These are phyloP conservation scores for Albula goreensis DNA, from an alignment of 2,113 vertebrate species.

Conservation along the genomic window DNA sequence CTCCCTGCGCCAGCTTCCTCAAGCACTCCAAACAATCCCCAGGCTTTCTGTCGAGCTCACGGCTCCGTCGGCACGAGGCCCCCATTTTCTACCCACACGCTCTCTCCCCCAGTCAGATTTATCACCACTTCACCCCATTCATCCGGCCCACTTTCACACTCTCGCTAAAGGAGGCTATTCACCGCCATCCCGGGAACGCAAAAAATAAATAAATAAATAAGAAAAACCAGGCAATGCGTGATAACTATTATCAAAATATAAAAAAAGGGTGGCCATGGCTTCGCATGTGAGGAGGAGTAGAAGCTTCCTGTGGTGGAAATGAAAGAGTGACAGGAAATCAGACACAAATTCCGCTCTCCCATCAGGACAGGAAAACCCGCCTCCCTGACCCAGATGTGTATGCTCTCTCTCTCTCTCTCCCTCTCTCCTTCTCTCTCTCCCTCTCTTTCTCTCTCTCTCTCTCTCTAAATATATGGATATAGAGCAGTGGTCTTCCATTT, in stretches of 20 bases:
- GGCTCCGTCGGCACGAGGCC: neutral
- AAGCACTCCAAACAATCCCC: too few species aligned
- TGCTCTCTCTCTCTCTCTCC: too few species aligned
- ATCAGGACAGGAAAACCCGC: neutral
- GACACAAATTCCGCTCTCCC: neutral
- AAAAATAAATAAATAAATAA: neutral
- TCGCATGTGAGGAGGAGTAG: neutral
- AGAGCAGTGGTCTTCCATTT: neutral
- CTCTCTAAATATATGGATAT: neutral
- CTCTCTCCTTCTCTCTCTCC: too few species aligned
- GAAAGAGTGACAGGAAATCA: neutral
- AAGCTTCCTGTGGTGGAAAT: neutral
- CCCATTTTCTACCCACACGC: neutral
- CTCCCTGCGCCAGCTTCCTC: neutral
- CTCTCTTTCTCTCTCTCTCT: neutral
- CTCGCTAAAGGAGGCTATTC: neutral
- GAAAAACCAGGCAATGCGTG: conserved; percentile 4
- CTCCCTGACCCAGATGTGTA: too few species aligned
- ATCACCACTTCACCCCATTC: too few species aligned
- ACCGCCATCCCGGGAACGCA: neutral
- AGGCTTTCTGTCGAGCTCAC: neutral
- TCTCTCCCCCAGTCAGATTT: too few species aligned
- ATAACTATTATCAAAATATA: conserved; percentile 16
- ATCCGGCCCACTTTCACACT: too few species aligned
- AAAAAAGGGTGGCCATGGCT: neutral